Conservation (phyloP, 1,140 invertebrate genomes). For the Cyphomyrmex costatus region DNA sequence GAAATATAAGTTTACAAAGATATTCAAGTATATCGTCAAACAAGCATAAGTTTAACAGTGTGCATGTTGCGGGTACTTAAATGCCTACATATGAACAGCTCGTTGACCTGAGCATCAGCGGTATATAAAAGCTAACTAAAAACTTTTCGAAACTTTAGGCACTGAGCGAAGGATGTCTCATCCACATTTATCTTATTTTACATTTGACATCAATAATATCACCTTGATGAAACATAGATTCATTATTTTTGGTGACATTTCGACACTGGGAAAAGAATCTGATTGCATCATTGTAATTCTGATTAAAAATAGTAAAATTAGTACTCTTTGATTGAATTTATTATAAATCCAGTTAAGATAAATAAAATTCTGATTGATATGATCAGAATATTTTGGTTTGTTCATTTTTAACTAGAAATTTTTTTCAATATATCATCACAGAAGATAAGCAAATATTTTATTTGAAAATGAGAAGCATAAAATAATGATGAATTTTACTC, state of each 20-base stretch:
- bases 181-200: conserved; percentile 40
- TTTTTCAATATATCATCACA: background rate
- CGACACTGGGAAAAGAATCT: no score
- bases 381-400: no score
- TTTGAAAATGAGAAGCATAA: background rate
- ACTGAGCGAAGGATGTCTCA: background rate
- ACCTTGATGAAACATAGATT: background rate
- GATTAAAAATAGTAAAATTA: no score
- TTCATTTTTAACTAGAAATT: no score
- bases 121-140: conserved; percentile 50
- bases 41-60: conserved; percentile 45
- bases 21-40: conserved; percentile 34
- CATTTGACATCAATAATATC: background rate
- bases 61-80: conserved; percentile 44
- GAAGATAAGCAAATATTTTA: background rate
- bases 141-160: conserved; percentile 54
- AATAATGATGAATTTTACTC: background rate
- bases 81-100: conserved; percentile 56
- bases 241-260: background rate
- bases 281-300: no score
- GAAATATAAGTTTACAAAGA: conserved; percentile 36
- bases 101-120: conserved; percentile 52
- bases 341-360: no score
- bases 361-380: no score
- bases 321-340: no score